Conservation (phyloP, 2,888 invertebrate genomes). For the Leptopilina syphax region DNA sequence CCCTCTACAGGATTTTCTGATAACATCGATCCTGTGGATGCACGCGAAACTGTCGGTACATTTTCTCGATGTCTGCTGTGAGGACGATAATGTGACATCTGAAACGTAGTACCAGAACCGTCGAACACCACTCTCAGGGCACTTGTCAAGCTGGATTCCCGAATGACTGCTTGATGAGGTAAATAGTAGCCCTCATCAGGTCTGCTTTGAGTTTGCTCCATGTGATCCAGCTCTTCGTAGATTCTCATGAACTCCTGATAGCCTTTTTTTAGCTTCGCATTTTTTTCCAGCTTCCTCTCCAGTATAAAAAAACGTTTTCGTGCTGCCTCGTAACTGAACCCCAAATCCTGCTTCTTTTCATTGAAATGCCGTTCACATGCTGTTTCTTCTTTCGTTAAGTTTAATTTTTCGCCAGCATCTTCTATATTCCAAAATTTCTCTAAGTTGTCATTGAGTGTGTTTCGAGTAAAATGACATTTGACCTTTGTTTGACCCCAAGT, state of each 20-base stretch:
- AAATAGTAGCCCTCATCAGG: not conserved
- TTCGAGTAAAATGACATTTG: not conserved
- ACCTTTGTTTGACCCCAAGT: not conserved
- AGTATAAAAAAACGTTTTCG: not conserved
- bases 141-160: not conserved
- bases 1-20: constrained; percentile 63
- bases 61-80: too few relatives aligned
- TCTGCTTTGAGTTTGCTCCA: not conserved
- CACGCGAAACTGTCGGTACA: constrained; percentile 31
- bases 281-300: not conserved
- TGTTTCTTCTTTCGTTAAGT: too few relatives aligned
- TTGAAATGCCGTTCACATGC: not conserved
- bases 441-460: not conserved
- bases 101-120: constrained; percentile 3
- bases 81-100: constrained; percentile 9
- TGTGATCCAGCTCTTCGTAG: not conserved
- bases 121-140: not conserved
- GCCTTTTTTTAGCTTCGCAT: not conserved
- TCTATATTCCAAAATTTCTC: not conserved
- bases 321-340: not conserved
- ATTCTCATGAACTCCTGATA: not conserved
- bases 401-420: too few relatives aligned
- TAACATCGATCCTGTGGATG: constrained; percentile 49
- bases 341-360: not conserved
- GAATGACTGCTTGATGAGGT: not conserved